Conservation (phyloP, 2,113 vertebrate species). For the Neotragus pygmaeus region DNA sequence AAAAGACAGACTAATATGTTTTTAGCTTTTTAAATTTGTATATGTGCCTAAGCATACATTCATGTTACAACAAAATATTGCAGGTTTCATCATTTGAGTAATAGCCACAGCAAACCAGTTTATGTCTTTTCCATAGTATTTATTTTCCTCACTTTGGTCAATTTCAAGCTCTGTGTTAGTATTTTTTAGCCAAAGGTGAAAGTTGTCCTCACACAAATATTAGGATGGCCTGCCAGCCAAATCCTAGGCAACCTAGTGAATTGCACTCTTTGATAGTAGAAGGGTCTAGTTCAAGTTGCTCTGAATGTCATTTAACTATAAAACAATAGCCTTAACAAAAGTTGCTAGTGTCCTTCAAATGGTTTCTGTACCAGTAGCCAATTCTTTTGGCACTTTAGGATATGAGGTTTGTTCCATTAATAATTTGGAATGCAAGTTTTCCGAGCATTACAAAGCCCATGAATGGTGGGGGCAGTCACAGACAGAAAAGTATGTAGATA, state of each 20-base stretch:
- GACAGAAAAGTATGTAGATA: background rate
- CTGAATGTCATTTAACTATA: constrained; percentile 68
- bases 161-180: constrained; percentile 63
- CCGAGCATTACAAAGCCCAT: constrained; percentile 3
- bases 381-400: constrained; percentile 50
- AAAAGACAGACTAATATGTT: background rate
- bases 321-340: constrained; percentile 70
- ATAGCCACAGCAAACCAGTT: background rate
- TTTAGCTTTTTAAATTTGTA: background rate
- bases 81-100: background rate
- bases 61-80: background rate
- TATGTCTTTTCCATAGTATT: constrained; percentile 24
- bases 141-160: constrained; percentile 68
- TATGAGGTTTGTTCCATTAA: constrained; percentile 45
- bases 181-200: constrained; percentile 67
- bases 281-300: constrained; percentile 63
- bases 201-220: constrained; percentile 63
- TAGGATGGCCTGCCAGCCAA: constrained; percentile 59
- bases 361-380: constrained; percentile 56
- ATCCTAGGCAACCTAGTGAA: constrained; percentile 65
- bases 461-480: background rate
- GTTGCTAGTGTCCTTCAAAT: constrained; percentile 66
- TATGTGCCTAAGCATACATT: background rate
- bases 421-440: constrained; percentile 46
- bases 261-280: constrained; percentile 65